phyloP scores from a whole-genome alignment of 2,888 invertebrate genomes.

The Autographa gamma region DNA sequence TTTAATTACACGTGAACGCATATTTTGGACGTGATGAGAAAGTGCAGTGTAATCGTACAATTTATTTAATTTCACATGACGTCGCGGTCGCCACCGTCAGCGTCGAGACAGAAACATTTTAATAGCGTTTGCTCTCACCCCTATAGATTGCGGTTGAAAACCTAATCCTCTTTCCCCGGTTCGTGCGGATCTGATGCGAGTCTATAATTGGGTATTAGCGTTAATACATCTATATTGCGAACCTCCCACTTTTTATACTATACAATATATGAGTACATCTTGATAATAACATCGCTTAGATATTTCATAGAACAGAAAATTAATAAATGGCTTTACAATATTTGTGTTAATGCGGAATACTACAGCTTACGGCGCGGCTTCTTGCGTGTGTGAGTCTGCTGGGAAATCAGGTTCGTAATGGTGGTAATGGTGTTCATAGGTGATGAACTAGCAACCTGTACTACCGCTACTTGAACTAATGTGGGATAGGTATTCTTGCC shows the following conservation, averaged over 20 bases:
- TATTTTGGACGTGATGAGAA: conserved; percentile 41
- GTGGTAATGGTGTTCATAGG: conserved; percentile 39
- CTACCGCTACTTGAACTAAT: conserved; percentile 62
- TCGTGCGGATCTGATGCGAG: conserved; percentile 70
- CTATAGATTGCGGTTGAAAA: conserved; percentile 63
- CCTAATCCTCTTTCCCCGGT: conserved; percentile 77
- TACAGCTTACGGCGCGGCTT: conserved; percentile 25
- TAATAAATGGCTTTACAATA: conserved; percentile 24
- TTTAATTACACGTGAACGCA: conserved; percentile 41
- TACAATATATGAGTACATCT: conserved; percentile 25
- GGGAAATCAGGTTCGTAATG: conserved; percentile 56
- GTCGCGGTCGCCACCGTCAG: conserved; percentile 22
- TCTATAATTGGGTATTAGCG: conserved; percentile 84
- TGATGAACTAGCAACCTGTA: conserved; percentile 61
- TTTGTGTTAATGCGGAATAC: conserved; percentile 33
- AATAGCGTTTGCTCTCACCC: conserved; percentile 54
- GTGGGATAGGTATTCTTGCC: conserved; percentile 31
- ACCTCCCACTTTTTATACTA: conserved; percentile 55
- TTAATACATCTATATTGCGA: conserved; percentile 75
- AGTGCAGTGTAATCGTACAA: conserved; percentile 45
- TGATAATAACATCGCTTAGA: conserved; percentile 31
- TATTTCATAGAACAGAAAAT: conserved; percentile 26
- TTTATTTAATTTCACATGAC: conserved; percentile 49
- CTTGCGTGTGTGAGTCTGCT: conserved; percentile 35
- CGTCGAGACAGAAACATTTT: conserved; percentile 41